Evolutionary conservation across 2,888 invertebrate species (phyloP).

Genomic region (Chalcosyrphus nemorum): DNA sequence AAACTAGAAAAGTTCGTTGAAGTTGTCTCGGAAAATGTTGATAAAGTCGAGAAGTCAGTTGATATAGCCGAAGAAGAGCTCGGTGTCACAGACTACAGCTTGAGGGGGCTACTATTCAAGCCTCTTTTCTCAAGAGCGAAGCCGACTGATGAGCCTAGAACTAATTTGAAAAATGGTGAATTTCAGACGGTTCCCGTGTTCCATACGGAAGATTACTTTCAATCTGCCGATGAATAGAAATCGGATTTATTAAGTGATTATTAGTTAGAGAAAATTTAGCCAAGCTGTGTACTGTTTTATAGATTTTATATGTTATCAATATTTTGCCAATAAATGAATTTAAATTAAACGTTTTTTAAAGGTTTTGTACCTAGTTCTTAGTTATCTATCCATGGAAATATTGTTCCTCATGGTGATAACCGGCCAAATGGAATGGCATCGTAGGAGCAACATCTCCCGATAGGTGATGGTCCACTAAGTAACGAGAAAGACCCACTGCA

Average conservation of each 20-base stretch:
- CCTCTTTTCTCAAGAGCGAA: conserved; percentile 83
- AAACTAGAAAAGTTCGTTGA: conserved; percentile 84
- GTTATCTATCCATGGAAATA: no score
- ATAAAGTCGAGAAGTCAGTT: conserved; percentile 84
- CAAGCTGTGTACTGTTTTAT: conserved; percentile 7
- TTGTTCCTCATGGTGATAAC: no score
- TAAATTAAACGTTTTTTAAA: not conserved
- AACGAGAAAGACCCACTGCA: no score
- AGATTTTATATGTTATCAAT: conserved; percentile 23
- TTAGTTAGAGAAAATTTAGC: not conserved
- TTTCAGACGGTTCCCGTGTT: conserved; percentile 80
- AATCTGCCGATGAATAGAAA: not conserved
- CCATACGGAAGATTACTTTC: conserved; percentile 79
- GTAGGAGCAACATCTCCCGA: no score
- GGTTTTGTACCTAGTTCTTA: not conserved
- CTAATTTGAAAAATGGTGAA: conserved; percentile 77
- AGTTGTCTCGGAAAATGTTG: conserved; percentile 83
- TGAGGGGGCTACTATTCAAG: conserved; percentile 84
- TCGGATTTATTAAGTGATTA: no score
- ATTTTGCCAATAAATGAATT: conserved; percentile 18
- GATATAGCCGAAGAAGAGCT: conserved; percentile 85
- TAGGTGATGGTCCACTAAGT: no score
- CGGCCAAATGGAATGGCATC: no score
- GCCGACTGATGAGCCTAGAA: conserved; percentile 67
- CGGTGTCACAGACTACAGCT: conserved; percentile 84